A percentile compares a stretch with the other conserved stretches of the same genome.
Conservation (phyloP, 2,797 vertebrate genomes). For the Diceros bicornis region DNA sequence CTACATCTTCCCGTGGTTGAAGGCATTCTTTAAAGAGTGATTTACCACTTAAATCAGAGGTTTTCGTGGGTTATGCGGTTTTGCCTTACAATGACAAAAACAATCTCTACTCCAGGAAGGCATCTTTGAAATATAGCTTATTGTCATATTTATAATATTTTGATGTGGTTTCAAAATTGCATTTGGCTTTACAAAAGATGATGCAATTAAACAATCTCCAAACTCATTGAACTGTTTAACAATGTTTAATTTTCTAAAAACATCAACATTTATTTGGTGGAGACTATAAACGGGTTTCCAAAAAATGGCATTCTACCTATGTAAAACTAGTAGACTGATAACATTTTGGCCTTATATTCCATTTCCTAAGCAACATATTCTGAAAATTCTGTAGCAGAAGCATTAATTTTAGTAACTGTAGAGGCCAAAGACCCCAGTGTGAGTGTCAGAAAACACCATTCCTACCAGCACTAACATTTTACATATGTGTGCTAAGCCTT, state of each 20-base stretch:
- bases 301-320: constrained; percentile 14
- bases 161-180: constrained; percentile 46
- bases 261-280: not conserved
- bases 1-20: constrained; percentile 61
- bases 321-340: not conserved
- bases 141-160: constrained; percentile 59
- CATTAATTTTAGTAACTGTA: not conserved
- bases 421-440: not conserved
- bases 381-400: not conserved
- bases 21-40: constrained; percentile 67
- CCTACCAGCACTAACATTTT: not conserved
- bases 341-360: not conserved
- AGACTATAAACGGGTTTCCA: not conserved
- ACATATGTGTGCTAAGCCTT: not conserved
- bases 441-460: not conserved
- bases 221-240: constrained; percentile 45
- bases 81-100: constrained; percentile 54
- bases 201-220: constrained; percentile 5
- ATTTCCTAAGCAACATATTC: constrained; percentile 2
- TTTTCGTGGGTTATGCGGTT: constrained; percentile 75
- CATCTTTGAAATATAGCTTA: constrained; percentile 59
- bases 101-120: not conserved
- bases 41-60: constrained; percentile 74
- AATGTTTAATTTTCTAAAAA: constrained; percentile 65
- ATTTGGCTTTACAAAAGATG: constrained; percentile 50